Conservation (phyloP, 2,888 invertebrate species). For the Cheilosia vernalis region DNA sequence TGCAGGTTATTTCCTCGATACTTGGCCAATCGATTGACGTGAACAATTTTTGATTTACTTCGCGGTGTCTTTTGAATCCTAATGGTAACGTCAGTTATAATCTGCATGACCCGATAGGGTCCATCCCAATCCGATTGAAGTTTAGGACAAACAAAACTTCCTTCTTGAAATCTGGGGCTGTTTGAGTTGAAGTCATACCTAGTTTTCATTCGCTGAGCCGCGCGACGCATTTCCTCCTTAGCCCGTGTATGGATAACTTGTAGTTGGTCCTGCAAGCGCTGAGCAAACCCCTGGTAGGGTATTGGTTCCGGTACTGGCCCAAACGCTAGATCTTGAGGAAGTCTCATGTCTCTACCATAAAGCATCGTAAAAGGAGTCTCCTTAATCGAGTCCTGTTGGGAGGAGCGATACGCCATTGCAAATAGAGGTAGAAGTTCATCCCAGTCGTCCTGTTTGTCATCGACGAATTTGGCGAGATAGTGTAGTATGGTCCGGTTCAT, state of each 20-base stretch:
- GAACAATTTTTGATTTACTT: slow-evolving; percentile 23
- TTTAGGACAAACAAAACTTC: slow-evolving; percentile 32
- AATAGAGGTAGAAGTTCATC: slow-evolving; percentile 57
- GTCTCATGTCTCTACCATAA: slow-evolving; percentile 70
- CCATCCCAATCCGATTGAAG: slow-evolving; percentile 36
- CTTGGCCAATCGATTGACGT: not conserved
- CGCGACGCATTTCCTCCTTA: not conserved
- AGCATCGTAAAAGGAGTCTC: slow-evolving; percentile 65
- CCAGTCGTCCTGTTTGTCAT: slow-evolving; percentile 64
- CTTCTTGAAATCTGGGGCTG: slow-evolving; percentile 5
- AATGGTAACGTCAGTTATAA: slow-evolving; percentile 26
- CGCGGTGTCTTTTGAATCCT: slow-evolving; percentile 40
- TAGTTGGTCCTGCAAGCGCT: slow-evolving; percentile 10
- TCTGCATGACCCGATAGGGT: slow-evolving; percentile 16
- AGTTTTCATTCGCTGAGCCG: slow-evolving; percentile 1
- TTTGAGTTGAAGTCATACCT: slow-evolving; percentile 19
- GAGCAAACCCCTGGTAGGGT: slow-evolving; percentile 12
- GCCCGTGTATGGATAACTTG: slow-evolving; percentile 5
- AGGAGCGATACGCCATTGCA: slow-evolving; percentile 58
- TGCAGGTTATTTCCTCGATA: slow-evolving; percentile 8
- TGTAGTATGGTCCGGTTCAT: slow-evolving; percentile 76
- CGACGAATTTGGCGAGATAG: slow-evolving; percentile 71
- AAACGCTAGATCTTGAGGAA: slow-evolving; percentile 69
- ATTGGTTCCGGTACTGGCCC: slow-evolving; percentile 68
- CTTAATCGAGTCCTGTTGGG: slow-evolving; percentile 66